Evolutionary conservation across 2,888 invertebrate species (phyloP).

Genomic region (Lomographa bimaculata): DNA sequence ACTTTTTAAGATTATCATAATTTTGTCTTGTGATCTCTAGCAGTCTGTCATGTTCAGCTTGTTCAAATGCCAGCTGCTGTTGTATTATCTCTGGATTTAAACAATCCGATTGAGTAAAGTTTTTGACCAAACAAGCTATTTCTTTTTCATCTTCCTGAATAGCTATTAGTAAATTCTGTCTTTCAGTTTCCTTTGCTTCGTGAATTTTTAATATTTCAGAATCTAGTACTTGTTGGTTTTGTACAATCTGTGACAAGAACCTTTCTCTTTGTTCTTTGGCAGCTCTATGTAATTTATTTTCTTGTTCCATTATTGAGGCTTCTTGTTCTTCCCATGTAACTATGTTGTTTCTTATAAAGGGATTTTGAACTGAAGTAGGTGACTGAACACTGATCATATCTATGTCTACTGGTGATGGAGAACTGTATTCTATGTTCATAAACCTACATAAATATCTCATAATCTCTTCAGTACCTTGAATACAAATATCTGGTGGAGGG

Average conservation of each 20-base stretch:
- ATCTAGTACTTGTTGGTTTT: constrained; percentile 87
- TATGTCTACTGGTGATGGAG: constrained; percentile 58
- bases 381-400: constrained; percentile 53
- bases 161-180: constrained; percentile 83
- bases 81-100: constrained; percentile 83
- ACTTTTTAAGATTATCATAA: constrained; percentile 84
- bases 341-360: constrained; percentile 55
- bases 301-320: constrained; percentile 85
- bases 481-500: constrained; percentile 85
- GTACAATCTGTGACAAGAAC: constrained; percentile 76
- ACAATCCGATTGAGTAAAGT: constrained; percentile 85
- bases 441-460: constrained; percentile 84
- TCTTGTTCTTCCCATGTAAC: constrained; percentile 85
- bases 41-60: constrained; percentile 86
- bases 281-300: constrained; percentile 85
- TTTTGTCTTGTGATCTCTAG: constrained; percentile 84
- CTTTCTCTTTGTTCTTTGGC: constrained; percentile 86
- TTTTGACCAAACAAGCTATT: constrained; percentile 84
- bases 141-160: constrained; percentile 86
- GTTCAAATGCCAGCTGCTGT: constrained; percentile 87
- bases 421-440: constrained; percentile 76
- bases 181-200: constrained; percentile 85
- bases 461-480: constrained; percentile 85
- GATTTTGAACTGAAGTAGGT: constrained; percentile 56
- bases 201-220: constrained; percentile 87